These are phyloP conservation scores for Drosophila erecta DNA, from an alignment of 1,140 invertebrate species.

Conservation along the genomic window DNA sequence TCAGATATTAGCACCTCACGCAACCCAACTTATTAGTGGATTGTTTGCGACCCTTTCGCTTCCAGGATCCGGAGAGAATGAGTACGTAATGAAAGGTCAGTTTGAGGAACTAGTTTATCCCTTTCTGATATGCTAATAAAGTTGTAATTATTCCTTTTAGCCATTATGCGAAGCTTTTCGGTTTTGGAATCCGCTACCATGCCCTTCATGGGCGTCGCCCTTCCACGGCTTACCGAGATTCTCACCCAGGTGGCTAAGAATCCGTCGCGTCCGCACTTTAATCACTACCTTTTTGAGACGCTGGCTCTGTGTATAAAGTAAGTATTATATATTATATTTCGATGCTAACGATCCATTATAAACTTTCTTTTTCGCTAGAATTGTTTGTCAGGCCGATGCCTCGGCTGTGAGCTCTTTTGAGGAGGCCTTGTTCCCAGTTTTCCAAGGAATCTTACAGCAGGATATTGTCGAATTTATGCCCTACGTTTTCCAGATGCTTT, in stretches of 20 bases:
- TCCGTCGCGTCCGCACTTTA: slow-evolving; percentile 98
- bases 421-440: slow-evolving; percentile 95
- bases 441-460: slow-evolving; percentile 96
- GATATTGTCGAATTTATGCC: slow-evolving; percentile 99
- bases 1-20: slow-evolving; percentile 87
- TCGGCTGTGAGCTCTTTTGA: slow-evolving; percentile 95
- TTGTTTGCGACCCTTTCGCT: slow-evolving; percentile 91
- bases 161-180: slow-evolving; percentile 95
- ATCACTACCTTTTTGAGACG: slow-evolving; percentile 98
- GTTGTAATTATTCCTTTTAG: slow-evolving; percentile 83
- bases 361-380: slow-evolving; percentile 68
- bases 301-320: slow-evolving; percentile 93
- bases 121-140: not conserved
- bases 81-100: slow-evolving; percentile 97
- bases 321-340: slow-evolving; percentile 47
- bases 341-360: not conserved
- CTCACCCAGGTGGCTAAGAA: slow-evolving; percentile 95
- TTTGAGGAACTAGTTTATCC: not conserved
- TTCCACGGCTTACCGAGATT: slow-evolving; percentile 94
- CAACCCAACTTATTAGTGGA: slow-evolving; percentile 89
- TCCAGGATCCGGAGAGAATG: slow-evolving; percentile 94
- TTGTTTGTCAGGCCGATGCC: slow-evolving; percentile 93
- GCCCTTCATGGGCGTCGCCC: slow-evolving; percentile 90
- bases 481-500: slow-evolving; percentile 98
- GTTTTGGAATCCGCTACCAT: slow-evolving; percentile 93